These are phyloP conservation scores for Neoaliturus tenellus DNA, from an alignment of 2,888 invertebrate species.

Conservation along the genomic window DNA sequence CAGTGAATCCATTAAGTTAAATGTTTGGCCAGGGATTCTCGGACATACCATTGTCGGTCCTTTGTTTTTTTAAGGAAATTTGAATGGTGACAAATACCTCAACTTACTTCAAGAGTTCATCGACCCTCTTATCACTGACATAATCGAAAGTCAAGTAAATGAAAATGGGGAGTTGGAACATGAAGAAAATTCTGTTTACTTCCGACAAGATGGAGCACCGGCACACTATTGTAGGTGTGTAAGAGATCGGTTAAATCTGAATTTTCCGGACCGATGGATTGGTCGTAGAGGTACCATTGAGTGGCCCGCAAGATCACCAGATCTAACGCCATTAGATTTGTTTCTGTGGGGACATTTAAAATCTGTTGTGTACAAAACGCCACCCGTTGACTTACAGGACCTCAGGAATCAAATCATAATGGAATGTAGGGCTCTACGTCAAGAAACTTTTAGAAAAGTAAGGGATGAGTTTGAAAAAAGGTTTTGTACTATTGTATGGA, in stretches of 20 bases:
- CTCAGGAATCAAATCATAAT: neutral
- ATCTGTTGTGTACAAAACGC: neutral
- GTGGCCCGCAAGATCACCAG: neutral
- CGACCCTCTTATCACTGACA: neutral
- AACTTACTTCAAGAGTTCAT: neutral
- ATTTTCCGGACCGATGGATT: neutral
- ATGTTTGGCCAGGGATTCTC: neutral
- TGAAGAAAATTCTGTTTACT: neutral
- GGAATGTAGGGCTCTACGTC: neutral
- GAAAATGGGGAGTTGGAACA: neutral
- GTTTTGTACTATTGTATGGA: too few species aligned
- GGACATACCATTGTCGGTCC: neutral
- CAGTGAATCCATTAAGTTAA: conserved; percentile 4
- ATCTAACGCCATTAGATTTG: neutral
- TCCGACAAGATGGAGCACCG: neutral
- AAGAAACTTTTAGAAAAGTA: neutral
- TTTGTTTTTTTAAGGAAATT: neutral
- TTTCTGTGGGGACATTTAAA: neutral
- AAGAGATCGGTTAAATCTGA: neutral
- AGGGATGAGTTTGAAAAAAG: neutral
- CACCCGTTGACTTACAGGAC: neutral
- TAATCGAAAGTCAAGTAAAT: neutral
- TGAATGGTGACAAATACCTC: neutral
- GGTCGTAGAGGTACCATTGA: neutral
- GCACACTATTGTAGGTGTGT: neutral